Evolutionary conservation across 2,797 vertebrate genomes (phyloP).

Genomic region (Notamacropus eugenii): DNA sequence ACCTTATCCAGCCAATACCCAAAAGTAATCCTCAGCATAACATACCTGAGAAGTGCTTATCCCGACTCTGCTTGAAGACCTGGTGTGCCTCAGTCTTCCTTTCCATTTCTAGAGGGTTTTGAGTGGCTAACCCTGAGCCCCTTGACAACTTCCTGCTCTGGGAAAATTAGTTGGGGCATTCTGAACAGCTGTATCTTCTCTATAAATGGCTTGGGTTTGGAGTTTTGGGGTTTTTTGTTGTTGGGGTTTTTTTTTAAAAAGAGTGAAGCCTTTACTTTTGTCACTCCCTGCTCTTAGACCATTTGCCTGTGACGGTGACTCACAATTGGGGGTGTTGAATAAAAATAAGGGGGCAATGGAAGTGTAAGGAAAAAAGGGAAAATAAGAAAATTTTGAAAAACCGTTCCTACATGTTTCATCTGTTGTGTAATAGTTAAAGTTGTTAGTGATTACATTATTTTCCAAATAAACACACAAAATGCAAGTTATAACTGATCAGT

Average conservation of each 20-base stretch:
- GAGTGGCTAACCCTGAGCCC: background rate
- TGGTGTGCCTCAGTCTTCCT: constrained; percentile 51
- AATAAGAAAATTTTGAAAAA: no score
- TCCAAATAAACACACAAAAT: no score
- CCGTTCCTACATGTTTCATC: no score
- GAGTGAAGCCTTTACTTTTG: background rate
- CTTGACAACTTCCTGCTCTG: background rate
- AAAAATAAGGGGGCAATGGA: no score
- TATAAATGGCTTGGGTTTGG: constrained; percentile 6
- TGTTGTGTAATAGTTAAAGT: no score
- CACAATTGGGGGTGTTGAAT: no score
- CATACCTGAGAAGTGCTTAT: background rate
- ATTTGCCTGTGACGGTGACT: constrained; percentile 14
- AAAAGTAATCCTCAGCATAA: background rate
- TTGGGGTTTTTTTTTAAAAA: no score
- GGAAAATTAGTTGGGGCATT: background rate
- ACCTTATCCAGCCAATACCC: background rate
- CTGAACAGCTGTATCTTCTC: background rate
- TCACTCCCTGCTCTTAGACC: background rate
- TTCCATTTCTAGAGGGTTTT: constrained; percentile 20
- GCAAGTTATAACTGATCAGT: no score
- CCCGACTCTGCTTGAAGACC: background rate
- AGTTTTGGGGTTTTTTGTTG: background rate
- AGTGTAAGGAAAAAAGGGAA: no score
- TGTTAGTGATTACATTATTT: no score